A percentile compares a stretch with the other conserved stretches of the same genome.
Evolutionary conservation across 2,797 vertebrate species (phyloP).

Genomic region (Tympanoctomys barrerae): DNA sequence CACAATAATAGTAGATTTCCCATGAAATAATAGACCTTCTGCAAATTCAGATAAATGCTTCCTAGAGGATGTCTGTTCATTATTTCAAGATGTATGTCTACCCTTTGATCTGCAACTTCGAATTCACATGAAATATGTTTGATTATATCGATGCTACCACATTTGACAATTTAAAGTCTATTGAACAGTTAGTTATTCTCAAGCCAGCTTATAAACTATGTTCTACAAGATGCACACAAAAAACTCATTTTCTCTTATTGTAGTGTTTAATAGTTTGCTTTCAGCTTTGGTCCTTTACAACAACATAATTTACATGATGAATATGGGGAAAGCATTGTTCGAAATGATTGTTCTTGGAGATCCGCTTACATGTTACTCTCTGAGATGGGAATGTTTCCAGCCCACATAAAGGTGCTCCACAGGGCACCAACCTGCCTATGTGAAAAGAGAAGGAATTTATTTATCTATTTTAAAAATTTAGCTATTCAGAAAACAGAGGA

Average conservation of each 20-base stretch:
- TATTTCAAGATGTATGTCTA: neutral
- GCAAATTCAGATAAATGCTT: neutral
- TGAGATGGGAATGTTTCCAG: neutral
- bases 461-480: slow-evolving; percentile 25
- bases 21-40: neutral
- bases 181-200: neutral
- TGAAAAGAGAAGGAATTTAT: neutral
- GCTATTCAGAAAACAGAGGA: neutral
- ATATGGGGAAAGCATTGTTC: neutral
- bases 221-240: neutral
- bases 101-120: neutral
- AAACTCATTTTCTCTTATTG: neutral
- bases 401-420: neutral
- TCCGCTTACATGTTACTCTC: neutral
- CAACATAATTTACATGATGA: neutral
- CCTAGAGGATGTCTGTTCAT: neutral
- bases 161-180: neutral
- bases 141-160: neutral
- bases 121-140: neutral
- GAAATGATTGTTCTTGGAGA: neutral
- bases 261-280: neutral
- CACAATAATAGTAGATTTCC: neutral
- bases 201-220: neutral
- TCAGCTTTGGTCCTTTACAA: neutral
- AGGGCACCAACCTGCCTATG: neutral